Conservation (phyloP, 2,888 invertebrate species). For the Ephialtes manifestator region DNA sequence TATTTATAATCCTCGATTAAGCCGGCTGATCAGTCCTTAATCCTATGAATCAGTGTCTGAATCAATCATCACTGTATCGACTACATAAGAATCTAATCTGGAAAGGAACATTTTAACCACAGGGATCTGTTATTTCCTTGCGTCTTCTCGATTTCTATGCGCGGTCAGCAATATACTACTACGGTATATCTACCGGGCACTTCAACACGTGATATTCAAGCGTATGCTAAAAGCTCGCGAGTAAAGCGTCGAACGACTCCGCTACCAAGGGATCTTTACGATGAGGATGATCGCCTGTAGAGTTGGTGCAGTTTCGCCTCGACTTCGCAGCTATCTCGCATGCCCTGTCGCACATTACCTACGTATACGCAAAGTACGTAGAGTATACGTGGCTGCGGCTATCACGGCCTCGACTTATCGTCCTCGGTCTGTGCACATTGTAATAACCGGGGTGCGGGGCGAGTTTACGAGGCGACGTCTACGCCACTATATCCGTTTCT, state of each 20-base stretch:
- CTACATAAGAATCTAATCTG: neutral
- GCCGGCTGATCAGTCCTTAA: slow-evolving; percentile 31
- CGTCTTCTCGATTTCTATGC: slow-evolving; percentile 14
- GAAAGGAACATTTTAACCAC: slow-evolving; percentile 16
- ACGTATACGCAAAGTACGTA: slow-evolving; percentile 20
- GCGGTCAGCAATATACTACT: slow-evolving; percentile 10
- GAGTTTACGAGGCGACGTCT: slow-evolving; percentile 80
- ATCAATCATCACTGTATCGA: slow-evolving; percentile 12
- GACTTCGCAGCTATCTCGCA: slow-evolving; percentile 40
- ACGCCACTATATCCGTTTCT: slow-evolving; percentile 54
- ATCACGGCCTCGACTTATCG: slow-evolving; percentile 67
- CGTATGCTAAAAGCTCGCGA: slow-evolving; percentile 52
- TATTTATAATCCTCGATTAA: slow-evolving; percentile 50
- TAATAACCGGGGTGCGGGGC: slow-evolving; percentile 76
- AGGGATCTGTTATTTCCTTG: slow-evolving; percentile 45
- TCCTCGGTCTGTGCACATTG: slow-evolving; percentile 75
- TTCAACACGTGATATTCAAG: slow-evolving; percentile 51
- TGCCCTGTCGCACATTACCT: slow-evolving; percentile 38
- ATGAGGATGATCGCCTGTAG: slow-evolving; percentile 58
- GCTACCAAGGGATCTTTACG: slow-evolving; percentile 63
- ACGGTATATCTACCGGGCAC: slow-evolving; percentile 20
- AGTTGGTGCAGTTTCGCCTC: slow-evolving; percentile 48
- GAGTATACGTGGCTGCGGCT: slow-evolving; percentile 30
- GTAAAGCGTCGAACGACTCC: slow-evolving; percentile 45
- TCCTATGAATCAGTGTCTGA: slow-evolving; percentile 43